Evolutionary conservation across 2,888 invertebrate species (phyloP), one percentile per base, ranked within the genome.

Genomic region (Drosophila mercatorum): DNA sequence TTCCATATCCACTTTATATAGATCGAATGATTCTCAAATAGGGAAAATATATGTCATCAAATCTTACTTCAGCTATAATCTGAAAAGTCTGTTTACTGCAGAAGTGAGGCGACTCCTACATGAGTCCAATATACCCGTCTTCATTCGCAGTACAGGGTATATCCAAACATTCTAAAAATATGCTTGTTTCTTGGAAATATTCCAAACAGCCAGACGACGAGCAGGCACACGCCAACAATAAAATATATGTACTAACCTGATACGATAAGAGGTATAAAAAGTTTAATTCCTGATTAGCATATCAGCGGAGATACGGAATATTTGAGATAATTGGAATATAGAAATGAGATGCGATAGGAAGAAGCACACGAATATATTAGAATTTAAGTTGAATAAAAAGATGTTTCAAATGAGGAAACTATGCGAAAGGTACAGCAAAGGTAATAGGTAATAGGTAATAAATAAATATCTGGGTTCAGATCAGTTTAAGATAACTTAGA

Each of bases 271-370:
- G 26, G 14, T 26, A 49, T 31, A 26, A 49, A 69, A 28, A 12
- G 17, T 10, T 57, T 26, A n/a, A 63, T 11, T 17, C 52, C 17
- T 12, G 36, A 53, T 68, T 41, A 59, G 17, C 41, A 59, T 43
- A 36, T 36, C 58, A 41, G 40, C 49, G 28, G 7, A 59, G 31
- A 31, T 31, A 5, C 17, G 28, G 12, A 59, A 17, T 40, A 17
- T 40, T 31, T 31, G 10, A 41, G 40, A 49, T 59, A 40, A 49
- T n/a, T 41, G 14, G 31, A 28, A 22, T 22, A 22, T 40, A 3
- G 26, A 53, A 26, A 40, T 38, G 38, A n/a, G 10, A n/a, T n/a
- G 2, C 31, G 11, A 0, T 5, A 31, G 31, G 31, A 17, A n/a
- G 3, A 31, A 10, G 31, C 5, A 2, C n/a, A 31, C 5, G 5